A percentile compares a stretch with the other conserved stretches of the same genome.
phyloP scores from a whole-genome alignment of 2,797 vertebrate species.

The Prionace glauca region DNA sequence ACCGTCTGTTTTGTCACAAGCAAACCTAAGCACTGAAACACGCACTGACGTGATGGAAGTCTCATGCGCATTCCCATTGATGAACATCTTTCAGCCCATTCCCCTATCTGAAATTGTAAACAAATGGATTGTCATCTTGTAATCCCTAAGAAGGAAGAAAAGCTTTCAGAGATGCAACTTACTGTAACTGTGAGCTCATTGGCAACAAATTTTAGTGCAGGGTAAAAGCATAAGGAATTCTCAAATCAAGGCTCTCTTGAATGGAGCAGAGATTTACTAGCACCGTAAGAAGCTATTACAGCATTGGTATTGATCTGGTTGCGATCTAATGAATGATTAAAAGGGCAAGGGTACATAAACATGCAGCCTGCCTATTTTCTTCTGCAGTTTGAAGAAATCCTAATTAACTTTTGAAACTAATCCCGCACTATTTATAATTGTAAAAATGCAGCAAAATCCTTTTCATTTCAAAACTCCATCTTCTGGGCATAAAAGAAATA shows the following conservation, averaged over 20 bases:
- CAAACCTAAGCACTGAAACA: background rate
- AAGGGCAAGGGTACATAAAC: background rate
- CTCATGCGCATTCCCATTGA: background rate
- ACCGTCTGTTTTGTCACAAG: background rate
- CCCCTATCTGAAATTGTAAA: background rate
- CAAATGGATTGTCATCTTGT: background rate
- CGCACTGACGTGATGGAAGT: background rate
- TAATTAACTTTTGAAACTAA: constrained; percentile 5
- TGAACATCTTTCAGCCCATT: background rate
- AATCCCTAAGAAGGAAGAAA: background rate
- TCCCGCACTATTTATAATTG: background rate
- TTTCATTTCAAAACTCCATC: background rate
- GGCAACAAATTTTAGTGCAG: background rate
- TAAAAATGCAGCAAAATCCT: background rate
- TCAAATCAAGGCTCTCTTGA: background rate
- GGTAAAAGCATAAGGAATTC: background rate
- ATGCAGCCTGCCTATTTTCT: background rate
- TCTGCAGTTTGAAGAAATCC: constrained; percentile 13
- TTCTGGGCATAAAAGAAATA: background rate
- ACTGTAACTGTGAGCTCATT: background rate
- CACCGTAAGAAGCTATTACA: constrained; percentile 6
- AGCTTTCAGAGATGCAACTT: background rate
- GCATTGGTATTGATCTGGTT: constrained; percentile 24
- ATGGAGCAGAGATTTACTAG: background rate
- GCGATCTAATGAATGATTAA: constrained; percentile 27